Base-by-base conservation (phyloP, 2,113 vertebrate species). In the Dromiciops gliroides region DNA sequence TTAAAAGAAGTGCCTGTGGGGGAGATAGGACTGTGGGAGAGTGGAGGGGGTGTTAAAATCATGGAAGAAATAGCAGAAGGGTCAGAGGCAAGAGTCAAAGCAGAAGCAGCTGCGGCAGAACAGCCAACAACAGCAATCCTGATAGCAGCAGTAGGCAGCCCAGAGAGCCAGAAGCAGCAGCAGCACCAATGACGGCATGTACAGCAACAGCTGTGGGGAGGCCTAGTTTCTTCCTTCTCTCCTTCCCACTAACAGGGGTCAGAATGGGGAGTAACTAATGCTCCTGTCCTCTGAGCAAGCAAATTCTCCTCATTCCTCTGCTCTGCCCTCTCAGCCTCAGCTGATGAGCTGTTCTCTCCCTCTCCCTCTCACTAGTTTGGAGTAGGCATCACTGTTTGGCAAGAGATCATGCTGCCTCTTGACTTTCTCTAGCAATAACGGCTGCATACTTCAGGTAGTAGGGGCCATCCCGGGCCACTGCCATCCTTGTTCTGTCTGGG, bases 261-360 rank as follows among this genome's bases (percentile, higher is more conserved):
- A 92, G 67, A 8, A 52, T 0, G 83, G 52, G 60, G 93, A 96
- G 93, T 56, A 97, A 93, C 89, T 89, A 37, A 96, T 94, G 92
- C 95, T 96, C 96, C 94, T 6, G 0, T 94, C 95, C 94, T 97
- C 96, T 97, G 95, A 96, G 96, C 97, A 90, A 98, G 98, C 92
- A 97, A 56, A 96, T 97, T 97, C 83, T 90, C 97, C 90, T 97
- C 95, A 95, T 97, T 92, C 89, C 96, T 95, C 14, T 94, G 28
- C 95, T 52, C 0, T 0, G 50, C 8, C 94, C 56, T 91, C 91
- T 12, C 88, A 0, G 96, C n/a, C 14, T 95, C 22, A 96, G 97
- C 98, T 97, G 97, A 97, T 50, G 22, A n/a, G 93, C 95, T 4
- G 90, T 67, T 28, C n/a, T 53, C 90, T 93, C 91, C 93, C 37